phyloP scores from a whole-genome alignment of 1,140 invertebrate genomes.

The Drosophila serrata region DNA sequence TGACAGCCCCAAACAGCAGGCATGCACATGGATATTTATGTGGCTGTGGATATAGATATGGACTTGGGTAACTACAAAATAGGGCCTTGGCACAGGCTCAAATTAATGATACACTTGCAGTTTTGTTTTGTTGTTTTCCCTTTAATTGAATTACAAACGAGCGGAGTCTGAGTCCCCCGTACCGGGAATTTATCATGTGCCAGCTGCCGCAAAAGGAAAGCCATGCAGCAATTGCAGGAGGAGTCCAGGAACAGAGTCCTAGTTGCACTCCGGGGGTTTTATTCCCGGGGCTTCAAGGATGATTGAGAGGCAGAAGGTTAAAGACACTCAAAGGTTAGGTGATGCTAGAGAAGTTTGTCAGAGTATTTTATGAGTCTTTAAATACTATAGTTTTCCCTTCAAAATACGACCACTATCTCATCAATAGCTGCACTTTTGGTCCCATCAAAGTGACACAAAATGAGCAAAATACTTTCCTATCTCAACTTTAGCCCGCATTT shows the following conservation, averaged over 20 bases:
- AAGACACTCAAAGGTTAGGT: background rate
- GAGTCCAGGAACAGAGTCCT: constrained; percentile 2
- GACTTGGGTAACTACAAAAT: constrained; percentile 6
- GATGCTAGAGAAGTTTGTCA: background rate
- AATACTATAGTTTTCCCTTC: background rate
- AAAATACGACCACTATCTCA: background rate
- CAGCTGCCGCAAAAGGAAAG: constrained; percentile 42
- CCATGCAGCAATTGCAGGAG: constrained; percentile 36
- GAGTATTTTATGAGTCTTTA: background rate
- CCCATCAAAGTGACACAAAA: constrained; percentile 1
- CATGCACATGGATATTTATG: constrained; percentile 64
- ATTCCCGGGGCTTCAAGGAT: background rate
- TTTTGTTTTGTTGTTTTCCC: constrained; percentile 57
- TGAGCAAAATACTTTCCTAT: constrained; percentile 6
- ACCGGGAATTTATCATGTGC: constrained; percentile 53
- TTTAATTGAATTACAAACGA: constrained; percentile 75
- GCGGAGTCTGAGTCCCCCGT: constrained; percentile 7
- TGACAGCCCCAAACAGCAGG: constrained; percentile 73
- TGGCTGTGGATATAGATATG: constrained; percentile 13
- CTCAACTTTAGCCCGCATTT: constrained; percentile 1
- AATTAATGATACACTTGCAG: constrained; percentile 81
- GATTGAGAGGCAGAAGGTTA: constrained; percentile 28
- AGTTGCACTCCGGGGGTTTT: constrained; percentile 39
- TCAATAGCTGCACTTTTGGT: background rate
- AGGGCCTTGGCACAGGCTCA: constrained; percentile 57